Evolutionary conservation across 1,140 invertebrate genomes (phyloP).

Genomic region (Drosophila sturtevanti): DNA sequence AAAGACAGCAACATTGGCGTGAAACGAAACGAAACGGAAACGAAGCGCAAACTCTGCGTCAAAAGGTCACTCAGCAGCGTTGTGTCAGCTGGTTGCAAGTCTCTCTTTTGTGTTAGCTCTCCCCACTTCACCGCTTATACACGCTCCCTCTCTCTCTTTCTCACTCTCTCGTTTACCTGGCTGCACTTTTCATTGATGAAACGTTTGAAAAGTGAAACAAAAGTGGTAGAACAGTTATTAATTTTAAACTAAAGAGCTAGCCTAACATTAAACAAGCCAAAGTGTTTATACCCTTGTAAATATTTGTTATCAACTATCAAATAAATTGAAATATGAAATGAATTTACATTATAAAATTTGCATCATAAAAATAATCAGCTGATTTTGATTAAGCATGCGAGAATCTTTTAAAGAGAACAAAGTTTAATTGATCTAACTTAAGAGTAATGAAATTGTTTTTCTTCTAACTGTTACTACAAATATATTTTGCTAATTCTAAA

Average conservation of each 20-base stretch:
- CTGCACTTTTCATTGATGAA: conserved; percentile 56
- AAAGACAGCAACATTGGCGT: conserved; percentile 16
- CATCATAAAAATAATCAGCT: too few relatives aligned
- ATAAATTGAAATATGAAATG: too few relatives aligned
- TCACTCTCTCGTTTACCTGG: background rate
- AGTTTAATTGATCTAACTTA: too few relatives aligned
- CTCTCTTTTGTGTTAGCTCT: background rate
- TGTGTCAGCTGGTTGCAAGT: conserved; percentile 9
- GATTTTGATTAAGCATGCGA: too few relatives aligned
- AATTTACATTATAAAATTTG: too few relatives aligned
- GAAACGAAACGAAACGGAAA: conserved; percentile 67
- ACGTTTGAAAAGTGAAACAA: conserved; percentile 65
- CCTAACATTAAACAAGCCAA: background rate
- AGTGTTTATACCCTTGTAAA: background rate
- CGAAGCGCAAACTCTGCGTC: conserved; percentile 51
- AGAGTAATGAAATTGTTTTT: too few relatives aligned
- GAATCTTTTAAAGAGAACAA: too few relatives aligned
- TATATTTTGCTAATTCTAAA: too few relatives aligned
- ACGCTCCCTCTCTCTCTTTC: conserved; percentile 7
- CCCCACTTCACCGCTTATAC: background rate
- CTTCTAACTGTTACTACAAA: too few relatives aligned
- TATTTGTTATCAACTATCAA: background rate
- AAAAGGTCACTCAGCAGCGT: conserved; percentile 32
- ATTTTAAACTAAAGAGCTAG: background rate
- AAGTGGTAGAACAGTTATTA: conserved; percentile 13